These are phyloP conservation scores for Lycocerus yunnanus DNA, from an alignment of 2,888 invertebrate species.

Conservation along the genomic window DNA sequence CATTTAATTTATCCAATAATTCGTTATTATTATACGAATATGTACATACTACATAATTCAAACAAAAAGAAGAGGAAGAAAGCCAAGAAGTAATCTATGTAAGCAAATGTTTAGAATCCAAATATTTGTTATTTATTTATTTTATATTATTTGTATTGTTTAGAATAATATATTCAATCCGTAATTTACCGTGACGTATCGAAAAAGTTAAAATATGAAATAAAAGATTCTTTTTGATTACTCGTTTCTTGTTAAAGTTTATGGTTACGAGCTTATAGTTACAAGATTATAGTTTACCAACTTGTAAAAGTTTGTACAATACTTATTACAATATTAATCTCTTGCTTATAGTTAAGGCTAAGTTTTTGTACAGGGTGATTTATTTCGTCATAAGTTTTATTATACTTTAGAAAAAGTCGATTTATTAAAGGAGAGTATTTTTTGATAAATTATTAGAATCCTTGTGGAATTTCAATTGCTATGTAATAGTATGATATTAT, in stretches of 20 bases:
- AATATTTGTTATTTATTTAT: neutral
- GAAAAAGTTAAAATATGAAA: neutral
- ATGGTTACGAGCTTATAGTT: neutral
- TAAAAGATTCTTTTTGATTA: neutral
- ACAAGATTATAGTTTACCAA: neutral
- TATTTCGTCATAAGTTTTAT: neutral
- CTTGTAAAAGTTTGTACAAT: neutral
- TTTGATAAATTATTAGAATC: neutral
- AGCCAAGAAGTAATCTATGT: too few species aligned
- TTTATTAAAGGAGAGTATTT: neutral
- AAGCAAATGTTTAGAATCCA: neutral
- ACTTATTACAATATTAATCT: neutral
- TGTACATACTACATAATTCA: neutral
- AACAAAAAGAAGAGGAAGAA: neutral
- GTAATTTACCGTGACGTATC: neutral
- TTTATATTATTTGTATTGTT: neutral
- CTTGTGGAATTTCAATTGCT: neutral
- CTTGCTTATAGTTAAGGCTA: neutral
- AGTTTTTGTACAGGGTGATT: neutral
- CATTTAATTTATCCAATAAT: too few species aligned
- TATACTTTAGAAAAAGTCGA: neutral
- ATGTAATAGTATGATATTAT: neutral
- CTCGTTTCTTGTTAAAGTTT: neutral
- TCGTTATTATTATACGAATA: too few species aligned
- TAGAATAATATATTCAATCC: neutral